Base-by-base conservation (phyloP, 2,113 vertebrate species). In the Bubo bubo region DNA sequence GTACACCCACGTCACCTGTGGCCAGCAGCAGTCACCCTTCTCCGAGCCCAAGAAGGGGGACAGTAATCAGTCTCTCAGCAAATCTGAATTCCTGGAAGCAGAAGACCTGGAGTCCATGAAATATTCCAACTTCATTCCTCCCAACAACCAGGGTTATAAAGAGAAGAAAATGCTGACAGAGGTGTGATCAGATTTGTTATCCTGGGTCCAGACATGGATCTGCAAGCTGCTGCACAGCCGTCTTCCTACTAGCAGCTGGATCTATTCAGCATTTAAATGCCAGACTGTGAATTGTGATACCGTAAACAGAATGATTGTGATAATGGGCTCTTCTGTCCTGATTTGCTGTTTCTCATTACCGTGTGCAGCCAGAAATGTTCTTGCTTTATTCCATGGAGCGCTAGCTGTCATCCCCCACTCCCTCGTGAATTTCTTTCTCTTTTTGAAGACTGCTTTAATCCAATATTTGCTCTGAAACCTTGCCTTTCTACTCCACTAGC, bases 1-100 rank as follows among this genome's bases (percentile, higher is more conserved):
- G 95, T 99, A 99, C 89, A 99, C 99, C 22, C 99, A 99, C 0
- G 99, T 99, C 83, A 99, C 99, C 6, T 99, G 99, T 52, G 99
- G 99, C 14, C 99, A 99, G 96, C 99, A 98, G 41, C 98, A 98
- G 77, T 97, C 96, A 39, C 92, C 98, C 22, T 97, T 99, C 11
- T 98, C 98, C 0, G 99, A 99, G 72, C 98, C 99, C 79, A 98
- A 97, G 93, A 98, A 97, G 73, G 98, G 98, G 12, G 98, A 98
- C 88, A 99, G 98, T 84, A 98, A 98, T 47, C 98, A 98, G 64
- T 99, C 99, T 20, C 98, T 99, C 90, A 98, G 98, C 96, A 99
- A 99, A 93, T 98, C 98, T 12, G 99, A 99, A 64, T 99, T 98
- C 94, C 93, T 97, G 66, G 99, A 99, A 93, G 97, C 97, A n/a